A percentile compares a stretch with the other conserved stretches of the same genome.
Conservation (phyloP, 1,140 invertebrate species). For the Micrasema minimum region DNA sequence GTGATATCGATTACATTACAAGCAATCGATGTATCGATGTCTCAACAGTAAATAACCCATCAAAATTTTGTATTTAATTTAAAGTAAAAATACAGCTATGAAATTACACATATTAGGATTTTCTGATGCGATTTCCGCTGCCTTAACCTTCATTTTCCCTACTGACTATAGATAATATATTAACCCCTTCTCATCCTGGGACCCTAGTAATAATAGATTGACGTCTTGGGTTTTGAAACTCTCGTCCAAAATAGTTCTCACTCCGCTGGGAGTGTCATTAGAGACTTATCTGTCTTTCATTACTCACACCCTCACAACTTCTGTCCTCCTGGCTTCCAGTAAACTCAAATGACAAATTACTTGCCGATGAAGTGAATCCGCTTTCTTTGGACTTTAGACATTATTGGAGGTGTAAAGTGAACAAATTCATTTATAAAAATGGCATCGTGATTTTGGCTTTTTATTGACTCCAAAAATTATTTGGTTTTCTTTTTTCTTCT, state of each 20-base stretch:
- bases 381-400: background rate
- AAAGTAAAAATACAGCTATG: too few relatives aligned
- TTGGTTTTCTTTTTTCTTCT: too few relatives aligned
- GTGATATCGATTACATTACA: conserved; percentile 37
- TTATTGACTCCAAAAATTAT: too few relatives aligned
- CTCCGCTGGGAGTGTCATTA: conserved; percentile 33
- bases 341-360: conserved; percentile 40
- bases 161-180: too few relatives aligned
- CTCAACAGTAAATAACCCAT: conserved; percentile 10
- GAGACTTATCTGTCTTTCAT: conserved; percentile 39
- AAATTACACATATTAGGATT: too few relatives aligned
- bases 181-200: too few relatives aligned
- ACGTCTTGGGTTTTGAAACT: conserved; percentile 25
- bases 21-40: conserved; percentile 9
- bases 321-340: conserved; percentile 13
- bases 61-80: background rate
- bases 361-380: conserved; percentile 20
- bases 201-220: conserved; percentile 32
- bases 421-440: conserved; percentile 1
- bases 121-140: too few relatives aligned
- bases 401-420: conserved; percentile 12
- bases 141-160: too few relatives aligned
- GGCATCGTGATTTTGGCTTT: too few relatives aligned
- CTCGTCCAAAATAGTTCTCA: conserved; percentile 14
- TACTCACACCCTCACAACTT: conserved; percentile 15